Evolutionary conservation across 2,888 invertebrate species (phyloP).

Genomic region (Ophion obscuratus): DNA sequence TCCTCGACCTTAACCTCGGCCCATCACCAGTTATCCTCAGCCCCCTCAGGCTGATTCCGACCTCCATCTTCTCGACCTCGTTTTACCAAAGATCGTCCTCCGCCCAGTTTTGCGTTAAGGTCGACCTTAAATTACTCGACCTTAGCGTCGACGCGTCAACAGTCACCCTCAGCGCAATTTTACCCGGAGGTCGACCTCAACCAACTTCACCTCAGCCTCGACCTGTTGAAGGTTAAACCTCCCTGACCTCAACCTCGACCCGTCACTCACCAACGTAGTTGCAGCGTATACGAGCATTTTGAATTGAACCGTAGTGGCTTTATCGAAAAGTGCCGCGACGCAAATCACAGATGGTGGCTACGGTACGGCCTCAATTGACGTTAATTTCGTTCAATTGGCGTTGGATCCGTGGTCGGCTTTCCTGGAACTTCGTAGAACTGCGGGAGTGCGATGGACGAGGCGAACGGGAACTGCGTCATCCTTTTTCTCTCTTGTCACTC

Average conservation of each 20-base stretch:
- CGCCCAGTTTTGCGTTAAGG: too few species aligned
- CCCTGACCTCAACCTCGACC: not conserved
- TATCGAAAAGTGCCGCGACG: conserved; percentile 67
- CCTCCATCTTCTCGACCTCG: not conserved
- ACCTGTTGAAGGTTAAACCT: not conserved
- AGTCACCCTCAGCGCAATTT: not conserved
- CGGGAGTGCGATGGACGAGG: not conserved
- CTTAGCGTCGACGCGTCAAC: not conserved
- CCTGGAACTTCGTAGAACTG: conserved; percentile 28
- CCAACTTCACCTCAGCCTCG: not conserved
- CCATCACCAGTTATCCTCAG: not conserved
- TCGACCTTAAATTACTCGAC: not conserved
- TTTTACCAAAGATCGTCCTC: too few species aligned
- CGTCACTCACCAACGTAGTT: not conserved
- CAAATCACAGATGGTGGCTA: conserved; percentile 76
- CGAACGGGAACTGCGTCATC: conserved; percentile 46
- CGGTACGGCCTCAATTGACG: conserved; percentile 79
- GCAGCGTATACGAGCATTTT: not conserved
- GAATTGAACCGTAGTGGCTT: conserved; percentile 13
- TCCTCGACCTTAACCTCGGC: not conserved
- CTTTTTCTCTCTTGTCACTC: conserved; percentile 24
- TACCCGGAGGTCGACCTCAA: not conserved
- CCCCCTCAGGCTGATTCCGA: not conserved
- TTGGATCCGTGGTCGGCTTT: conserved; percentile 56
- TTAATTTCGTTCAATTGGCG: conserved; percentile 80